Evolutionary conservation across 2,888 invertebrate species (phyloP).

Genomic region (Eristalis tenax): DNA sequence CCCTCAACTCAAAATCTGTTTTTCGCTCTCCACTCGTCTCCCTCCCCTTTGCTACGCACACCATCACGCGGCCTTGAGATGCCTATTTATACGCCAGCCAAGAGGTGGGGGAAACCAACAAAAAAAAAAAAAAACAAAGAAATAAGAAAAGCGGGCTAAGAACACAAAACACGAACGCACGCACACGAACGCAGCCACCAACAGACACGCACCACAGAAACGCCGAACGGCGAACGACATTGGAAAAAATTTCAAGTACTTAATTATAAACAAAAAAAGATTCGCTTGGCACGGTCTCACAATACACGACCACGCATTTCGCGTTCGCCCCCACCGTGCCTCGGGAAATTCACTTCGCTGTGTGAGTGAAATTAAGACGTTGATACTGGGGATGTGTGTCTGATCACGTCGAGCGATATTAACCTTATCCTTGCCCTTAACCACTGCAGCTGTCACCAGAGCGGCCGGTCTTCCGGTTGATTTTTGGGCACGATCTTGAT

Average conservation of each 20-base stretch:
- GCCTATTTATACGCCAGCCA: conserved; percentile 1
- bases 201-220: conserved; percentile 9
- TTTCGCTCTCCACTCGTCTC: conserved; percentile 4
- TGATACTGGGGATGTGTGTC: background rate
- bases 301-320: conserved; percentile 23
- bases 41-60: background rate
- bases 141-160: background rate
- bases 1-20: conserved; percentile 13
- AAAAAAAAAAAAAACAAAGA: background rate
- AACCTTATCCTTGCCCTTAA: conserved; percentile 72
- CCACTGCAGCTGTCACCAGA: conserved; percentile 46
- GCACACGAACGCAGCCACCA: background rate
- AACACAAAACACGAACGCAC: conserved; percentile 9
- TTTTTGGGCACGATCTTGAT: conserved; percentile 38
- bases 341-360: background rate
- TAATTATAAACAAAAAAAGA: conserved; percentile 37
- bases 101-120: background rate
- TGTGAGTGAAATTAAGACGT: background rate
- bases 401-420: conserved; percentile 59
- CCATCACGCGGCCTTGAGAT: conserved; percentile 39
- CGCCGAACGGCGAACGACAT: conserved; percentile 34
- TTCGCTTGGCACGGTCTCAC: conserved; percentile 20
- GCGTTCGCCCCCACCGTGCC: background rate
- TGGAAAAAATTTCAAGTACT: conserved; percentile 52
- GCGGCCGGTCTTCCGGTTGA: conserved; percentile 72